Base-by-base conservation (phyloP, 2,797 vertebrate genomes). In the Lycodopsis pacificus region DNA sequence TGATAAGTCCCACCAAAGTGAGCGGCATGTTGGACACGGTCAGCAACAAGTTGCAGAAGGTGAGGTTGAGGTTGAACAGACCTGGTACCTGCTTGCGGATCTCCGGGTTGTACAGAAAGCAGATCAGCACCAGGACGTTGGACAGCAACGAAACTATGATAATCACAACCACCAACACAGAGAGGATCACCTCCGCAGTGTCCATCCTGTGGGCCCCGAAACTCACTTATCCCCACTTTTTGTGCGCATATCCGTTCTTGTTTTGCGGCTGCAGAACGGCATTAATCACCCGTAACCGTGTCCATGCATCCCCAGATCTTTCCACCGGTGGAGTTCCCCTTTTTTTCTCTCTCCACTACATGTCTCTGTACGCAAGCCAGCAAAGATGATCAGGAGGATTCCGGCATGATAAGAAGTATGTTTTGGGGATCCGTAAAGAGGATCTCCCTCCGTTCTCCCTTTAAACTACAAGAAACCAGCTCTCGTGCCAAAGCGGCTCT, bases 111-210 rank as follows among this genome's bases (percentile, higher is more conserved):
- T 96, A 96, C 71, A 98, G 89, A 80, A 99, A 97, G 94, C 98
- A 99, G 92, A 98, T 94, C 96, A 99, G 96, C 96, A 99, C 98
- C 96, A 99, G 91, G 86, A 96, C 94, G 88, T 99, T 99, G 97
- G 98, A 97, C 95, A 99, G 96, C 96, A 98, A 86, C 89, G 97
- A 97, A 86, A 98, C 96, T 30, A 95, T 91, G 71, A 98, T 97
- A 73, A 98, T 95, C 85, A 95, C 91, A 75, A 95, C 96, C 92
- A 98, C 93, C 94, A 96, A 87, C 80, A 95, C 93, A 86, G 95
- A 97, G 88, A 98, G 93, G 54, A 96, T 90, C 68, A 96, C 95
- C 93, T 97, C 97, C 95, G 95, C 97, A 86, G 95, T 95, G 96
- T 96, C 96, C 98, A 99, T 99, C 95, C 93, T 97, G 96, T 76